These are phyloP conservation scores for Amphiprion percula DNA, from an alignment of 2,113 vertebrate genomes.

Conservation along the genomic window DNA sequence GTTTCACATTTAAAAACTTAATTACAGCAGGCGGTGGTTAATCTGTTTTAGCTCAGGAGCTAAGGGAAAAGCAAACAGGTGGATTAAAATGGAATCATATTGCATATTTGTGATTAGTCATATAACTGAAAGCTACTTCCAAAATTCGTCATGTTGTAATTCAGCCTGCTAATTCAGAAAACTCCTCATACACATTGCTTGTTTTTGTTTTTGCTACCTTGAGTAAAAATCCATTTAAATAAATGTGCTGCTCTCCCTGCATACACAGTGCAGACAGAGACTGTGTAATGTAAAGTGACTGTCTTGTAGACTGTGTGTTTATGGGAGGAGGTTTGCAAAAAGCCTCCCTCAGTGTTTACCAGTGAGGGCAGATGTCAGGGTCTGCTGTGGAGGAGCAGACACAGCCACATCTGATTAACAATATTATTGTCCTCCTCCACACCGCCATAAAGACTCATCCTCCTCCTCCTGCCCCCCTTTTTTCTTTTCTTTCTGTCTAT, in stretches of 20 bases:
- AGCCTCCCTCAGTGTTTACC: constrained; percentile 68
- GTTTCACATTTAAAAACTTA: constrained; percentile 27
- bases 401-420: constrained; percentile 86
- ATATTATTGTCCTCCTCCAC: constrained; percentile 83
- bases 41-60: constrained; percentile 58
- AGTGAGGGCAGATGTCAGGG: constrained; percentile 76
- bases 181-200: constrained; percentile 3
- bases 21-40: constrained; percentile 22
- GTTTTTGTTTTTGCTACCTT: constrained; percentile 4
- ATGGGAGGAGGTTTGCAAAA: constrained; percentile 70
- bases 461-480: background rate
- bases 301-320: constrained; percentile 47
- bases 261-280: constrained; percentile 31
- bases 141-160: constrained; percentile 29
- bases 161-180: constrained; percentile 10
- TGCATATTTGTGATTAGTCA: constrained; percentile 26
- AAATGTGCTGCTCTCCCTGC: constrained; percentile 17
- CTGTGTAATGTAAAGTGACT: constrained; percentile 40
- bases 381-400: constrained; percentile 78
- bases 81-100: constrained; percentile 30
- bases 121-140: constrained; percentile 45
- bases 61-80: constrained; percentile 43
- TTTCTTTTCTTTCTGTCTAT: constrained; percentile 58
- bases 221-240: constrained; percentile 40
- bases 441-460: constrained; percentile 57